Evolutionary conservation across 2,888 invertebrate genomes (phyloP).

Genomic region (Apoda limacodes): DNA sequence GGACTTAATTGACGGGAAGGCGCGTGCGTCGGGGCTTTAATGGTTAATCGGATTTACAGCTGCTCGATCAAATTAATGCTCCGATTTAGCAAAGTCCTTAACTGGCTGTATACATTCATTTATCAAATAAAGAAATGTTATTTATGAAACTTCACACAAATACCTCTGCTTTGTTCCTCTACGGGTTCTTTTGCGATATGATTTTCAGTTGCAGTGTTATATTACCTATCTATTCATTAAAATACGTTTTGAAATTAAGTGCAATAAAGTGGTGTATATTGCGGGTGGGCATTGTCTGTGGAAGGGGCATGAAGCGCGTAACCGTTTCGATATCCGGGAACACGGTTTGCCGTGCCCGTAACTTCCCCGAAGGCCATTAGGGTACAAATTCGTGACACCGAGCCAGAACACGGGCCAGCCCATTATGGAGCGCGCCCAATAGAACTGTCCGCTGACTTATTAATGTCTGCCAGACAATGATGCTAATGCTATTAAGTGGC

Average conservation of each 20-base stretch:
- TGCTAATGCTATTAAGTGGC: conserved; percentile 60
- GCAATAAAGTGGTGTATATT: background rate
- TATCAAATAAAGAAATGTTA: no score
- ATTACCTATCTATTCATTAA: conserved; percentile 6
- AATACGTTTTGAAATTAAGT: conserved; percentile 3
- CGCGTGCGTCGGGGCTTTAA: conserved; percentile 34
- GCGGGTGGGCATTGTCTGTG: conserved; percentile 21
- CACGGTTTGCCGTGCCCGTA: conserved; percentile 23
- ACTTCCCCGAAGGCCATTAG: conserved; percentile 24
- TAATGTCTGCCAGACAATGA: conserved; percentile 59
- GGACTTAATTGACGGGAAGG: conserved; percentile 46
- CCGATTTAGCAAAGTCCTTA: no score
- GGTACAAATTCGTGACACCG: conserved; percentile 56
- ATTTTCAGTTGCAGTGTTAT: background rate
- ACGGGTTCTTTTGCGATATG: no score
- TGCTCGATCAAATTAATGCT: no score
- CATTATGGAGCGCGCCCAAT: conserved; percentile 52
- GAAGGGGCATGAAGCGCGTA: conserved; percentile 2
- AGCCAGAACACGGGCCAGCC: conserved; percentile 36
- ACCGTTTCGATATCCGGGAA: conserved; percentile 25
- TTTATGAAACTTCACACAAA: no score
- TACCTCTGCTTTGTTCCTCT: no score
- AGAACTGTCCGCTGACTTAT: conserved; percentile 58
- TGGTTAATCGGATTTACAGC: conserved; percentile 50
- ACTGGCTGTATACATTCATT: no score